phyloP scores from a whole-genome alignment of 2,113 vertebrate genomes.

The Urocitellus parryii region DNA sequence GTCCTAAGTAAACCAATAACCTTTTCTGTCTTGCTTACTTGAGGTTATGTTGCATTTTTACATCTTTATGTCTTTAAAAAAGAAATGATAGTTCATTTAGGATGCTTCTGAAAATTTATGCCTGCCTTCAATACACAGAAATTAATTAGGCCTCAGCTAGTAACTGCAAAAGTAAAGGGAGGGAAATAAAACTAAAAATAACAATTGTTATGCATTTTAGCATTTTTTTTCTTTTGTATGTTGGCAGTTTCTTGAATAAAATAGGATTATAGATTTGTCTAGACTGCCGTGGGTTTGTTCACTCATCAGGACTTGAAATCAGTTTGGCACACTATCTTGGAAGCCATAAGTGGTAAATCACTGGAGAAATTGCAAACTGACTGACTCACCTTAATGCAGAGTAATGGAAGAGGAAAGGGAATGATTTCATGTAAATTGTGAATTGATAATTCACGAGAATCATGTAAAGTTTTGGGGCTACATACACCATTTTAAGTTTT shows the following conservation, averaged over 20 bases:
- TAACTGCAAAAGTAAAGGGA: slow-evolving; percentile 57
- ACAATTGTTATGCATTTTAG: slow-evolving; percentile 69
- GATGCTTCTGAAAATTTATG: slow-evolving; percentile 82
- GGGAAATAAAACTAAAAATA: slow-evolving; percentile 67
- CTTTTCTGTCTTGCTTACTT: slow-evolving; percentile 79
- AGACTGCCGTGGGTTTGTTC: slow-evolving; percentile 61
- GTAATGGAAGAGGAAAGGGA: slow-evolving; percentile 76
- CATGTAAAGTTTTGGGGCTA: slow-evolving; percentile 42
- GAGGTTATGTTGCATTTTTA: slow-evolving; percentile 72
- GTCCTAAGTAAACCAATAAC: slow-evolving; percentile 85
- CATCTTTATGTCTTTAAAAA: slow-evolving; percentile 49
- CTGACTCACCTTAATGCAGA: slow-evolving; percentile 77
- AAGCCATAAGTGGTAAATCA: slow-evolving; percentile 68
- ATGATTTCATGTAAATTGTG: slow-evolving; percentile 70
- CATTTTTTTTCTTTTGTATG: slow-evolving; percentile 75
- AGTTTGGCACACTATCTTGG: slow-evolving; percentile 73
- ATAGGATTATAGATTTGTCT: slow-evolving; percentile 60
- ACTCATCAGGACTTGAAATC: slow-evolving; percentile 83
- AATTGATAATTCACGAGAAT: slow-evolving; percentile 79
- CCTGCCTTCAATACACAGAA: slow-evolving; percentile 55
- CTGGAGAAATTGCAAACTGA: slow-evolving; percentile 74
- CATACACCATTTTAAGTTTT: background rate
- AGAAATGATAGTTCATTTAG: slow-evolving; percentile 76
- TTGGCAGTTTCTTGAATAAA: slow-evolving; percentile 59
- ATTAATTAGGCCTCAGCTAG: slow-evolving; percentile 68